Conservation (phyloP, 2,888 invertebrate genomes). For the Perdita meconis region DNA sequence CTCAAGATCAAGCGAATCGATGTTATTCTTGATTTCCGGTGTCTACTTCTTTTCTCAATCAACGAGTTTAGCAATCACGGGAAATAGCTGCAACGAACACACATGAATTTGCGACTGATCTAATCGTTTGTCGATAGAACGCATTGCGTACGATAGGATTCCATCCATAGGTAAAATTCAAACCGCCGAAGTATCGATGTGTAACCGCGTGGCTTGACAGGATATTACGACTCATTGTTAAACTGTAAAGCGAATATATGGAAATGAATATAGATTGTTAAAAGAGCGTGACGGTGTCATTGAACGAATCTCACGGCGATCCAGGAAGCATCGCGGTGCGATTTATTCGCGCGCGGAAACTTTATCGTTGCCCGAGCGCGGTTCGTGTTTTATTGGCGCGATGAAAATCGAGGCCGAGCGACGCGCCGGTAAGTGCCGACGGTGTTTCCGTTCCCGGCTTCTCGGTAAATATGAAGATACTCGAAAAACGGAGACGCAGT, state of each 20-base stretch:
- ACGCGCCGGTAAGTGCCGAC: constrained; percentile 15
- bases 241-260: constrained; percentile 58
- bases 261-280: constrained; percentile 61
- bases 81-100: constrained; percentile 52
- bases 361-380: background rate
- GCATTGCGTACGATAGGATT: constrained; percentile 49
- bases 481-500: constrained; percentile 66
- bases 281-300: constrained; percentile 22
- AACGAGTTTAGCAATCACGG: constrained; percentile 20
- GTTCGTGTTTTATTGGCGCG: constrained; percentile 30
- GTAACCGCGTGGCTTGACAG: constrained; percentile 48
- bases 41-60: background rate
- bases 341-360: background rate
- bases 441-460: constrained; percentile 55
- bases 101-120: constrained; percentile 53
- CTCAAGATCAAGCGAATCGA: background rate
- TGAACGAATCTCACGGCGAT: background rate
- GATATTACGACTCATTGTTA: constrained; percentile 64
- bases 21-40: background rate
- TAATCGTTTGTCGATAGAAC: constrained; percentile 25
- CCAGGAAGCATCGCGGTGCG: background rate
- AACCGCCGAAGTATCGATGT: constrained; percentile 39
- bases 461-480: constrained; percentile 70
- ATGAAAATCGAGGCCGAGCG: constrained; percentile 45
- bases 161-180: constrained; percentile 64